Conservation (phyloP, 1,140 invertebrate species). For the Dinothrombium tinctorium region DNA sequence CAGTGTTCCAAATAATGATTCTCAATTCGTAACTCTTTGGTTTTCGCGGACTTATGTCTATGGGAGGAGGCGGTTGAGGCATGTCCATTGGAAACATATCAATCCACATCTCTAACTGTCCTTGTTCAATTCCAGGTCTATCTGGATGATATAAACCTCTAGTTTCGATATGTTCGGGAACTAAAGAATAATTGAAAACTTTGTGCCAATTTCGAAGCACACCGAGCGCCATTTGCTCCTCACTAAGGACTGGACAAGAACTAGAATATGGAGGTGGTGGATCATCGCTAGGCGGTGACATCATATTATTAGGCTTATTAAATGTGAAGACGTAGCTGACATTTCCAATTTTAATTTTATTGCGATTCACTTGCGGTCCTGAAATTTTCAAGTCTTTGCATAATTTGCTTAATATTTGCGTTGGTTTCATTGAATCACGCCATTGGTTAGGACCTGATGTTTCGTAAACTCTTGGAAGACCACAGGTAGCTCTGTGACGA, state of each 20-base stretch:
- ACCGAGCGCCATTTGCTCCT: constrained; percentile 58
- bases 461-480: constrained; percentile 56
- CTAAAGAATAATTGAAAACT: constrained; percentile 48
- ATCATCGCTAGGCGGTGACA: background rate
- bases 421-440: constrained; percentile 67
- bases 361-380: background rate
- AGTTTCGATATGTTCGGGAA: constrained; percentile 69
- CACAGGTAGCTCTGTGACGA: constrained; percentile 56
- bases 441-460: too few relatives aligned
- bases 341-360: constrained; percentile 1
- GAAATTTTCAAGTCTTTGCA: constrained; percentile 55
- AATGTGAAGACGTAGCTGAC: too few relatives aligned
- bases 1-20: constrained; percentile 75
- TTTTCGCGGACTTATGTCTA: constrained; percentile 64
- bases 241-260: constrained; percentile 20
- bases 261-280: background rate
- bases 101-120: constrained; percentile 79
- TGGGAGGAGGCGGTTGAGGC: constrained; percentile 48
- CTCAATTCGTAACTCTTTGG: constrained; percentile 57
- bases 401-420: constrained; percentile 54
- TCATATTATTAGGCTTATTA: too few relatives aligned
- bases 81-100: constrained; percentile 76
- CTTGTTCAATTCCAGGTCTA: constrained; percentile 69
- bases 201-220: constrained; percentile 59
- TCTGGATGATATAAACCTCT: constrained; percentile 60